phyloP scores from a whole-genome alignment of 2,888 invertebrate genomes.

The Mesorhabditis spiculigera region DNA sequence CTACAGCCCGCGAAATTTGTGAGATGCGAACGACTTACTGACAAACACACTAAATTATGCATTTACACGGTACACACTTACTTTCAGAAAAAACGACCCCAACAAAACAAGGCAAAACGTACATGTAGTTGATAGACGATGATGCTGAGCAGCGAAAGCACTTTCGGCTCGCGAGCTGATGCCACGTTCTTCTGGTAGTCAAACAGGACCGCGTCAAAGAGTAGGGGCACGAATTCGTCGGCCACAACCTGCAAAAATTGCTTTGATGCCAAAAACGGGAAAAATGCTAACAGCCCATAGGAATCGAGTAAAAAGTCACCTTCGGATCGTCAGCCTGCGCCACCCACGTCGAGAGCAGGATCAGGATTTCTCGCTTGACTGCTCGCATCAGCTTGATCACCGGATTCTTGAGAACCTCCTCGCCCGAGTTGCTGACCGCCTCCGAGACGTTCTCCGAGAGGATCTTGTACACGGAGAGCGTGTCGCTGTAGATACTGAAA shows the following conservation, averaged over 20 bases:
- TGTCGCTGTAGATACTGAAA: conserved; percentile 94
- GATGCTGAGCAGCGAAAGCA: conserved; percentile 66
- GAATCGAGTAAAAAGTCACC: conserved; percentile 66
- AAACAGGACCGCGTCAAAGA: conserved; percentile 88
- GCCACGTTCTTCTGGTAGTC: conserved; percentile 96
- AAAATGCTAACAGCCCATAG: not conserved
- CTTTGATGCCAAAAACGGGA: not conserved
- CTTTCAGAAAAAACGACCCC: not conserved
- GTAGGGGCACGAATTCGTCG: conserved; percentile 94
- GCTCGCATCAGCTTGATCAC: conserved; percentile 91
- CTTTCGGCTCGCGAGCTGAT: conserved; percentile 94
- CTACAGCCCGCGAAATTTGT: too few species aligned
- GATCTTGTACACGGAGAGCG: conserved; percentile 95
- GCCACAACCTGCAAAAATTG: conserved; percentile 67
- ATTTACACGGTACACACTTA: too few species aligned
- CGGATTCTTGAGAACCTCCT: conserved; percentile 79
- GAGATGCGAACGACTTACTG: too few species aligned
- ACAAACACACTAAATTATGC: too few species aligned
- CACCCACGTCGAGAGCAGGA: conserved; percentile 94
- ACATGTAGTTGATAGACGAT: conserved; percentile 50
- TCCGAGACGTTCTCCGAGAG: conserved; percentile 86
- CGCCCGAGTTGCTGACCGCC: conserved; percentile 89
- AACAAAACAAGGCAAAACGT: conserved; percentile 9
- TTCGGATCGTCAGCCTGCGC: conserved; percentile 80
- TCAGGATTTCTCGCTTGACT: conserved; percentile 95